A percentile compares a stretch with the other conserved stretches of the same genome.
These are phyloP conservation scores for Pantelozetes paolii DNA, from an alignment of 2,888 invertebrate species.

Conservation along the genomic window DNA sequence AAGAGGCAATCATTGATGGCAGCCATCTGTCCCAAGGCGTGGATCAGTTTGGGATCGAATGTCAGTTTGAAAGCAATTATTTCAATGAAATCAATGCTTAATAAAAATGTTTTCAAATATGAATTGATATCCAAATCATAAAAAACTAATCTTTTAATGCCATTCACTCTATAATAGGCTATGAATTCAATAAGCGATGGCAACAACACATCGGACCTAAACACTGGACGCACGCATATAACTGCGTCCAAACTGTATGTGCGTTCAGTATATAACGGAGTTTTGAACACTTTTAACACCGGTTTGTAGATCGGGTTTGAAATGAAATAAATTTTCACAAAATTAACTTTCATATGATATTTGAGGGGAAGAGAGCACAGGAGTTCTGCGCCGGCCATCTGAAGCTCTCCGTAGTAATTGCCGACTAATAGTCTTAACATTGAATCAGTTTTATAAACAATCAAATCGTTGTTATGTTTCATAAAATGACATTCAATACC, in stretches of 20 bases:
- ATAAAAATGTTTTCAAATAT: neutral
- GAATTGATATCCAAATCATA: neutral
- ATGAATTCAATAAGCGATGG: neutral
- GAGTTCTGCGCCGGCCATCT: too few relatives aligned
- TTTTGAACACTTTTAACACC: too few relatives aligned
- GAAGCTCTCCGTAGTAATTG: too few relatives aligned
- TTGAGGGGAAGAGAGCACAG: too few relatives aligned
- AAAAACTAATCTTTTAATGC: neutral
- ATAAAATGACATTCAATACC: too few relatives aligned
- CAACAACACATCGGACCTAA: neutral
- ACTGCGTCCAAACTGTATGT: conserved; percentile 1
- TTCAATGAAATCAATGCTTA: neutral
- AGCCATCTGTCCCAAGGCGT: neutral
- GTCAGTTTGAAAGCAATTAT: neutral
- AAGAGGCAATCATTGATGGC: neutral
- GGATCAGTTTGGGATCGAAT: neutral
- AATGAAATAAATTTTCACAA: too few relatives aligned
- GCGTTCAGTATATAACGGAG: too few relatives aligned
- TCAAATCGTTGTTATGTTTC: too few relatives aligned
- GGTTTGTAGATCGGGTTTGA: too few relatives aligned
- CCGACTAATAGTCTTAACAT: too few relatives aligned
- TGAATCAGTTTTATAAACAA: too few relatives aligned
- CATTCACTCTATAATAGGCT: conserved; percentile 12
- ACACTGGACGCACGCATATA: neutral
- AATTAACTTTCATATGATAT: too few relatives aligned